phyloP scores from a whole-genome alignment of 2,113 vertebrate species.

The Dasyornis broadbenti region DNA sequence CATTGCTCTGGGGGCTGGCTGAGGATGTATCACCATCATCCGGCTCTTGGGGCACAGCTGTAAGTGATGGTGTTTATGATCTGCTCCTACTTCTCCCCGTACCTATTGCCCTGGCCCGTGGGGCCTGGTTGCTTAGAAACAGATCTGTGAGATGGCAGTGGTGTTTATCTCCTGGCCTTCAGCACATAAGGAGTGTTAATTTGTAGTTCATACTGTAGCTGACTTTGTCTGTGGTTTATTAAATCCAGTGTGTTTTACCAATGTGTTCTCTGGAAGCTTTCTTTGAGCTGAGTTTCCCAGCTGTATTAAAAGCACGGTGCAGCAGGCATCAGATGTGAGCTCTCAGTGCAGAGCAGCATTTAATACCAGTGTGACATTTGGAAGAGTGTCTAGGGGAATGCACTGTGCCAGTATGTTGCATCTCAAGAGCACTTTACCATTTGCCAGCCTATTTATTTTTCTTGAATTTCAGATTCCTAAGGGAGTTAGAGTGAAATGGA shows the following conservation, averaged over 20 bases:
- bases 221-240: not conserved
- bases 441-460: not conserved
- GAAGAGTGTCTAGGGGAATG: not conserved
- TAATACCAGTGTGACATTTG: not conserved
- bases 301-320: not conserved
- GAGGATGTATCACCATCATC: not conserved
- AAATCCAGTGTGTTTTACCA: not conserved
- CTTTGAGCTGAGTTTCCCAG: not conserved
- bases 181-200: not conserved
- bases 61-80: not conserved
- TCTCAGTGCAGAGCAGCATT: not conserved
- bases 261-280: not conserved
- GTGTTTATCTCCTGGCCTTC: not conserved
- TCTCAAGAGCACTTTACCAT: not conserved
- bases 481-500: not conserved
- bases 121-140: conserved; percentile 11
- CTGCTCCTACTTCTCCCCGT: not conserved
- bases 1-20: not conserved
- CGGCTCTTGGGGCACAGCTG: not conserved
- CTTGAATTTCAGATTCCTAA: not conserved
- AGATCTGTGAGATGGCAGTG: not conserved
- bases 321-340: not conserved
- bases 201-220: not conserved
- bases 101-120: not conserved
- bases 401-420: not conserved